These are phyloP conservation scores for Pteropus rufus DNA, from an alignment of 2,797 vertebrate species.

Conservation along the genomic window DNA sequence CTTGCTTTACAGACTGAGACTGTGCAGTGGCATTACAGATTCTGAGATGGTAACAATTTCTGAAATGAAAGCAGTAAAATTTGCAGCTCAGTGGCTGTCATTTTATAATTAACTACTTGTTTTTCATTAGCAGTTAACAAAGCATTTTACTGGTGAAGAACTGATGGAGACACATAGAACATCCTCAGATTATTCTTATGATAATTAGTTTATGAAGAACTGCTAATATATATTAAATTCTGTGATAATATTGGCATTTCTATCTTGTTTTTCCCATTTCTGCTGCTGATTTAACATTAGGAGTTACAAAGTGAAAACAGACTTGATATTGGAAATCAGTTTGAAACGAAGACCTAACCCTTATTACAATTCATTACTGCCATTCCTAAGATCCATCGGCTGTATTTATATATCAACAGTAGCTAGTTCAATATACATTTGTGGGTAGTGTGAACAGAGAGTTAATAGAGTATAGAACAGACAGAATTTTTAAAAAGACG, in stretches of 20 bases:
- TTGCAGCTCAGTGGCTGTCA: background rate
- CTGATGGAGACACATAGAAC: background rate
- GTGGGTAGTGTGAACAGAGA: background rate
- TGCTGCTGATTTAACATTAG: background rate
- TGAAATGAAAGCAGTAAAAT: slow-evolving; percentile 44
- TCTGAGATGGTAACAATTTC: background rate
- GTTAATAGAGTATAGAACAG: background rate
- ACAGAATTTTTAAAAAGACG: background rate
- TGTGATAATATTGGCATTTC: background rate
- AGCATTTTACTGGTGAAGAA: slow-evolving; percentile 8
- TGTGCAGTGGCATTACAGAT: background rate
- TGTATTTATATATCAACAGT: background rate
- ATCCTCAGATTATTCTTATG: background rate
- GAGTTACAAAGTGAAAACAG: background rate
- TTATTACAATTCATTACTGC: background rate
- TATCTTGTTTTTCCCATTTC: background rate
- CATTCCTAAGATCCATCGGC: background rate
- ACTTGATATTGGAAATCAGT: background rate
- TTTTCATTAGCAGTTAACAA: slow-evolving; percentile 50
- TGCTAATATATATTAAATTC: background rate
- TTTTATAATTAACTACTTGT: slow-evolving; percentile 32
- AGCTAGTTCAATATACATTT: background rate
- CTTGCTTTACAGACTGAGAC: background rate
- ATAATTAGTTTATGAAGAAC: background rate
- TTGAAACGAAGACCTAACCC: background rate